A percentile compares a stretch with the other conserved stretches of the same genome.
These are phyloP conservation scores for Glyptemys insculpta DNA, from an alignment of 2,797 vertebrate genomes.

Conservation along the genomic window DNA sequence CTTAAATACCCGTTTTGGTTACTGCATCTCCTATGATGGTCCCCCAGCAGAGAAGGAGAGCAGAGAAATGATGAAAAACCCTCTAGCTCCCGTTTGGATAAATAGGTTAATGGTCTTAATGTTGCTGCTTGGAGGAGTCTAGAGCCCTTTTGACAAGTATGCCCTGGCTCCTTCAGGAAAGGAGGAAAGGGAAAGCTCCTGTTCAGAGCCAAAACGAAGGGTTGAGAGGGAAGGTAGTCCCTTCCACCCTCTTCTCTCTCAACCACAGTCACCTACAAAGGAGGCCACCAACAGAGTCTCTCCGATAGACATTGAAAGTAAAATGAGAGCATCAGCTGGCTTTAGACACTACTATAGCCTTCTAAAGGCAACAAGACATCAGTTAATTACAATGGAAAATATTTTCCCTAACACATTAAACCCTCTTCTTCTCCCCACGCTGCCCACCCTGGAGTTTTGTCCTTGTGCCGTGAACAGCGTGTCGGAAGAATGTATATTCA, in stretches of 20 bases:
- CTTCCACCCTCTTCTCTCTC: not conserved
- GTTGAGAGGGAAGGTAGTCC: not conserved
- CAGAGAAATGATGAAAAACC: not conserved
- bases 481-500: not conserved
- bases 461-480: not conserved
- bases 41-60: not conserved
- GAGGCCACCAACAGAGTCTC: not conserved
- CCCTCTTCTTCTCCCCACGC: not conserved
- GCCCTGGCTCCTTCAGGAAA: not conserved
- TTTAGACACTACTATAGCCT: not conserved
- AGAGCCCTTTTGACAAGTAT: not conserved
- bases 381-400: not conserved
- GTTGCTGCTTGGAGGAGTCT: not conserved
- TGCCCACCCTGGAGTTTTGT: not conserved
- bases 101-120: not conserved
- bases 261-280: not conserved
- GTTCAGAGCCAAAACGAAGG: not conserved
- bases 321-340: not conserved
- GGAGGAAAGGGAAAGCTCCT: not conserved
- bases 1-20: not conserved
- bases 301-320: not conserved
- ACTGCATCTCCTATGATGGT: not conserved
- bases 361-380: not conserved
- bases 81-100: not conserved
- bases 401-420: not conserved